Base-by-base conservation (phyloP, 2,888 invertebrate species). In the Erebia aethiops region DNA sequence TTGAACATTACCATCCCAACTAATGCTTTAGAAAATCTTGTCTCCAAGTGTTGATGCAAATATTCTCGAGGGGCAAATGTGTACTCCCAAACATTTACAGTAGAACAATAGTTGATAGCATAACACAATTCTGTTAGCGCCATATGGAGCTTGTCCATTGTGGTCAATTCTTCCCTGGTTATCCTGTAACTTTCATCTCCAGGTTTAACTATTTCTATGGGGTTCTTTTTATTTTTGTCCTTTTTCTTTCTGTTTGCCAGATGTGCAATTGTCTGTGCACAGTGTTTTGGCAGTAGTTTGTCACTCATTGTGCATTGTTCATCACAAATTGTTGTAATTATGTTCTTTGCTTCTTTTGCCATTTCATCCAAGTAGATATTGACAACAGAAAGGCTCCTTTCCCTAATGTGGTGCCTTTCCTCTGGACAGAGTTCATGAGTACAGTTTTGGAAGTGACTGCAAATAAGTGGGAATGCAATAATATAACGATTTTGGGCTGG, bases 1-100 rank as follows among this genome's bases (percentile, higher is more conserved):
- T 98, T 99, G 83, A 97, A 99, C 98, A 99, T 99, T 0, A 98
- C 98, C 99, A 99, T 99, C 3, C 98, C 99, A 18, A 99, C 98
- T 71, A 99, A 91, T 58, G 99, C 98, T 77, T 98, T 96, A 1
- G 97, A 97, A 87, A 98, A 98, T 79, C 98, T 94, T 68, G 96
- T 97, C 89, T 99, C 99, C 77, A 99, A 94, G 89, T 99, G 99
- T 82, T 99, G 99, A 79, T 98, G 97, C 69, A 99, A 94, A 93
- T 99, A 99, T 90, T 99, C 99, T 18, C 99, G 94, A 0, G 99
- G 99, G 0, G 99, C 98, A 92, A 99, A 99, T 2, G 99, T 98
- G 84, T 99, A 99, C 80, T 99, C 99, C 98, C 99, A 99, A 2
- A 99, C 99, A 84, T 98, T 98, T 26, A 99, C 98, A 18, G 99